These are phyloP conservation scores for Scytalopus superciliaris DNA, from an alignment of 2,113 vertebrate genomes.

Conservation along the genomic window DNA sequence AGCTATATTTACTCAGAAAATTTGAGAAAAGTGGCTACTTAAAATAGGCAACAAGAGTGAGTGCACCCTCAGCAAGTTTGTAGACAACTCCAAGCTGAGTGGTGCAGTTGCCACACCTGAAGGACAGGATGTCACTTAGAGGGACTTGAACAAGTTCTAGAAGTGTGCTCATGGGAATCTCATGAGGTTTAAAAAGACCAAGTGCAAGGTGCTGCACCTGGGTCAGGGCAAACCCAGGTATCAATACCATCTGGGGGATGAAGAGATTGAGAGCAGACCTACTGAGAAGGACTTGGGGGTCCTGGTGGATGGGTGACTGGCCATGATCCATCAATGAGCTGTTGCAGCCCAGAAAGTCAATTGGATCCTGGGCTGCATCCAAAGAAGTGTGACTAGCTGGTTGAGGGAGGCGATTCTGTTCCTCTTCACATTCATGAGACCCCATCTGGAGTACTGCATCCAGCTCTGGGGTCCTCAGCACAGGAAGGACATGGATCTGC, in stretches of 20 bases:
- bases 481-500: not conserved
- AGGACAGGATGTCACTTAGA: not conserved
- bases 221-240: not conserved
- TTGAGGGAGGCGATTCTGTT: not conserved
- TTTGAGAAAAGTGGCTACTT: not conserved
- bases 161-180: rapidly evolving
- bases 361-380: not conserved
- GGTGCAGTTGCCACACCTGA: not conserved
- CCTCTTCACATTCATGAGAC: not conserved
- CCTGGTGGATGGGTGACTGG: not conserved
- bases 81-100: not conserved
- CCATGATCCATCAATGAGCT: rapidly evolving
- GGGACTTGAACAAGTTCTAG: not conserved
- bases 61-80: not conserved
- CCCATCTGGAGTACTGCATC: not conserved
- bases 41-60: not conserved
- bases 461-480: no score
- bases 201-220: not conserved
- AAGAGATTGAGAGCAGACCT: not conserved
- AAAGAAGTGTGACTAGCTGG: rapidly evolving
- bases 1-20: not conserved
- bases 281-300: rapidly evolving
- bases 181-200: not conserved
- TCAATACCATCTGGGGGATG: rapidly evolving
- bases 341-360: not conserved